Evolutionary conservation across 2,797 vertebrate genomes (phyloP), one percentile per base, ranked within the genome.

Genomic region (Enteromius unitaeniatus): DNA sequence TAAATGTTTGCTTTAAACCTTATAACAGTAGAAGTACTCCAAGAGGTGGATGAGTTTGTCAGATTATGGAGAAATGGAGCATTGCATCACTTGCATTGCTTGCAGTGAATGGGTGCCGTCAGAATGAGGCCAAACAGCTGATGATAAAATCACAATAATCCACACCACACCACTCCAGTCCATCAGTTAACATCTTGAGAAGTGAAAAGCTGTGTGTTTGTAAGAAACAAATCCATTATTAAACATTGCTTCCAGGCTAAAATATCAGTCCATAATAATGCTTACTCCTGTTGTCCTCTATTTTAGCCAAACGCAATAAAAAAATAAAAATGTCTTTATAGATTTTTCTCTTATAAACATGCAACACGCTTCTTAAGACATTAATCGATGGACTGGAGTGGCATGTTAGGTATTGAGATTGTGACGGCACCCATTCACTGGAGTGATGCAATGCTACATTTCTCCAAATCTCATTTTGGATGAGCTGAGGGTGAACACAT

Each of bases 301-400:
- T 42, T 42, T 42, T 42, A 42, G 40, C 40, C 40, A 42, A 37
- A 37, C 5, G 7, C 37, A 40, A 8, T 6, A 37, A 6, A 1
- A 37, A 37, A 37, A 37, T 8, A 40, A 40, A 40, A 8, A 40
- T 28, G 28, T 28, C 28, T 28, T 28, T 28, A 28, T 28, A 28
- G 28, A 28, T 28, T 28, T 28, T 28, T 28, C 1, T 53, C 7
- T 21, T 53, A 21, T 1, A 53, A 53, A 53, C 51, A 53, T 3
- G 0, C 7, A 3, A 1, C 3, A n/a, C 0, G 8, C 51, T 55
- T 53, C 7, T 3, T 7, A 1, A 21, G 19, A 55, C 3, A 9
- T 55, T 9, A n/a, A 10, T n/a, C 3, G 21, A 4, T 55, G 1
- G 53, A n/a, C 7, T 55, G 51, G 21, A n/a, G 8, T n/a, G 53